Evolutionary conservation across 1,140 invertebrate species (phyloP), one percentile per base, ranked within the genome.

Genomic region (Kradibia gibbosae): DNA sequence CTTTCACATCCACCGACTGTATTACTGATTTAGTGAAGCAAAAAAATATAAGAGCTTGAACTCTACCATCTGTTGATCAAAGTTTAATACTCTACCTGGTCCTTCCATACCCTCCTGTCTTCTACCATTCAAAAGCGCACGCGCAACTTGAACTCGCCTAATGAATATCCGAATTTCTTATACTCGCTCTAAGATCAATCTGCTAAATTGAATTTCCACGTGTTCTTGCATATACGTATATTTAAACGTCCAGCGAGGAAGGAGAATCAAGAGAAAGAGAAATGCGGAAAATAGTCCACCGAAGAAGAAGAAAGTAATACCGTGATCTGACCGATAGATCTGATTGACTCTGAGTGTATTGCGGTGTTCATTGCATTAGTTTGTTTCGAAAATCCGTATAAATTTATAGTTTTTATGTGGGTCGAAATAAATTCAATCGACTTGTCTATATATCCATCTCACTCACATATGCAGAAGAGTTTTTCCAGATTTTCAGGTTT

Each of bases 171-270:
- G 55, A 73, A 78, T 82, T 65, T 20, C n/a, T 78, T 73, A 78
- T 73, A 78, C 75, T 73, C 75, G 75, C 53, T 39, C 13, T 28
- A 17, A 82, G 75, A 78, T 82, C 75, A 73, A 78, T 82, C 75
- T 78, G 62, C 53, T 45, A 60, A 82, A 82, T 78, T 73, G 70
- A 72, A 73, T 82, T n/a, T n/a, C 13, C 22, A n/a, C 34, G 25
- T 57, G 11, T 31, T 53, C 76, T 39, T 34, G 62, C 45, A 45
- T n/a, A n/a, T 67, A 28, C 20, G 57, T 34, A 76, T 65, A 20
- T 5, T 78, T 34, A 78, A 78, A 57, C 25, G 72, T 72, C 67
- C 13, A 72, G 34, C 28, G 67, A n/a, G n/a, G 34, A 20, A 36
- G 53, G 62, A 34, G 15, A 62, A 79, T 22, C 34, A 34, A 53